A percentile compares a stretch with the other conserved stretches of the same genome.
These are phyloP conservation scores for Cydia splendana DNA, from an alignment of 1,140 invertebrate genomes.

Conservation along the genomic window DNA sequence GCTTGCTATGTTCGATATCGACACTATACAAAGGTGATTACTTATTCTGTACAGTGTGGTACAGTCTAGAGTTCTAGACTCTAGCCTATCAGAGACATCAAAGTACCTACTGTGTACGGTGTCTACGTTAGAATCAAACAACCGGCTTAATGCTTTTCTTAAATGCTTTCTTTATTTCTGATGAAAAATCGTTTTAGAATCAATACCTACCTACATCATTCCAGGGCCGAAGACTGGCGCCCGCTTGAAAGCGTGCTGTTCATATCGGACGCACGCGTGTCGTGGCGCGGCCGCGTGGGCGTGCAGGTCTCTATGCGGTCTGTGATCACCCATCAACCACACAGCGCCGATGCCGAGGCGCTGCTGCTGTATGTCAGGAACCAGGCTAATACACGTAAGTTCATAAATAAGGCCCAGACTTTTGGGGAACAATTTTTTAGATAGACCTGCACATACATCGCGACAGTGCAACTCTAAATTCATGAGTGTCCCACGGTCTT, in stretches of 20 bases:
- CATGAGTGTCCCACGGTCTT: no score
- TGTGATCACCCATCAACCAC: slow-evolving; percentile 80
- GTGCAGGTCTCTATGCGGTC: slow-evolving; percentile 63
- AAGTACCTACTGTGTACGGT: no score
- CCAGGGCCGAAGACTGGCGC: slow-evolving; percentile 75
- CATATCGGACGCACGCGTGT: slow-evolving; percentile 76
- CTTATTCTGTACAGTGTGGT: no score
- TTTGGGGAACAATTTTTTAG: no score
- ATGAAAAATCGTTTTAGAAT: no score
- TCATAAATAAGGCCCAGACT: neutral
- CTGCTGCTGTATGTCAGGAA: slow-evolving; percentile 72
- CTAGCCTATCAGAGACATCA: no score
- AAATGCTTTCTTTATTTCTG: no score
- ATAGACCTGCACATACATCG: no score
- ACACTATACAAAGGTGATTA: slow-evolving; percentile 72
- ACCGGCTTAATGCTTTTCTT: no score
- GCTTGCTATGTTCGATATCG: slow-evolving; percentile 78
- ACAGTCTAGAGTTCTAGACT: no score
- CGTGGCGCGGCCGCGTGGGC: slow-evolving; percentile 66
- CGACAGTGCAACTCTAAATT: no score
- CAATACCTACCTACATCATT: neutral
- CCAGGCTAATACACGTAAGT: slow-evolving; percentile 55
- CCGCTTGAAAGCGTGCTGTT: slow-evolving; percentile 77
- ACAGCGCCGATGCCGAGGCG: slow-evolving; percentile 74
- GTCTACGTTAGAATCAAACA: no score